Conservation (phyloP, 2,888 invertebrate genomes). For the Sinodicranocentrus sp. region DNA sequence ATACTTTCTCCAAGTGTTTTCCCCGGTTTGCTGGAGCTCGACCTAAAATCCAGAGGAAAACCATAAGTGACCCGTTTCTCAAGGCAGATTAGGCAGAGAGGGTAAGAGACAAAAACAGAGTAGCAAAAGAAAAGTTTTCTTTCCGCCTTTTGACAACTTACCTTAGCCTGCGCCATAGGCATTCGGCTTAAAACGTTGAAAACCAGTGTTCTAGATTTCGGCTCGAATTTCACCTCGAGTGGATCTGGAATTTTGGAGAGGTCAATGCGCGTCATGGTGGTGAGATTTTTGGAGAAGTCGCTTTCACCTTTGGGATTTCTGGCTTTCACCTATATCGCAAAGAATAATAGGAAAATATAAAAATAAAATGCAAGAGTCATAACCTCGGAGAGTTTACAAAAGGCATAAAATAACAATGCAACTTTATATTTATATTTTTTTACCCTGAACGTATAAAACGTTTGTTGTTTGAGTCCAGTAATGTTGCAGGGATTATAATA, state of each 20-base stretch:
- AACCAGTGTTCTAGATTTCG: constrained; percentile 86
- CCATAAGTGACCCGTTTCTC: neutral
- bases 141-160: constrained; percentile 21
- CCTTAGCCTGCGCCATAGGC: constrained; percentile 75
- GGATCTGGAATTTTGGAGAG: constrained; percentile 85
- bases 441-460: constrained; percentile 91
- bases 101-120: neutral
- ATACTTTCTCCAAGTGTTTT: constrained; percentile 84
- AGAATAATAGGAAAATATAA: constrained; percentile 25
- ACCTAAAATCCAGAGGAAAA: constrained; percentile 52
- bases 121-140: neutral
- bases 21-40: constrained; percentile 80
- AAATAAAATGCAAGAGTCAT: constrained; percentile 5
- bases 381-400: neutral
- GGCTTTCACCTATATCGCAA: constrained; percentile 85
- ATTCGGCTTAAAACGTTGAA: constrained; percentile 83
- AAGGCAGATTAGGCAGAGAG: constrained; percentile 3
- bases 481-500: constrained; percentile 93
- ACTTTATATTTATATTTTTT: constrained; percentile 53
- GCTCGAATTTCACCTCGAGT: constrained; percentile 90
- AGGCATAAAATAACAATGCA: constrained; percentile 7
- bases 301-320: constrained; percentile 92
- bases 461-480: constrained; percentile 90
- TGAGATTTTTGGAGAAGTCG: constrained; percentile 90
- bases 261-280: constrained; percentile 90